Conservation (phyloP, 2,797 vertebrate species). For the Rhinoraja longicauda region DNA sequence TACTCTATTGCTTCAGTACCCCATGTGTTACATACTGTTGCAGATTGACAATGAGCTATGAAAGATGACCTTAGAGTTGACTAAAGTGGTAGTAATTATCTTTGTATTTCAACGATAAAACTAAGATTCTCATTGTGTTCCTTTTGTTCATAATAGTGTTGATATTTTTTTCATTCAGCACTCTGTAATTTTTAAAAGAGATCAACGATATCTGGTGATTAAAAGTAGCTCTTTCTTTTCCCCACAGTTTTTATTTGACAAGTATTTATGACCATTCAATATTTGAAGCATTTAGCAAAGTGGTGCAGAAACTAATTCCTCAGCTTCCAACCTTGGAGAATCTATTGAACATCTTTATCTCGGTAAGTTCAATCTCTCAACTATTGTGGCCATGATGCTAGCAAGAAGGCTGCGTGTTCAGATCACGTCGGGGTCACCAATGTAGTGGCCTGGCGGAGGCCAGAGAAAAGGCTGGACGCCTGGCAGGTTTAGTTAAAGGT, state of each 20-base stretch:
- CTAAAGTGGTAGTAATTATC: not conserved
- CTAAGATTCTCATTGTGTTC: not conserved
- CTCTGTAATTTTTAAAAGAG: not conserved
- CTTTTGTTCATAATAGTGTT: not conserved
- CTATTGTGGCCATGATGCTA: not conserved
- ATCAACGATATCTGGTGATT: not conserved
- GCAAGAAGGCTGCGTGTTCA: too few species aligned
- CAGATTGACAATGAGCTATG: not conserved
- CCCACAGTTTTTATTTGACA: constrained; percentile 83
- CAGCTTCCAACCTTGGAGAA: constrained; percentile 91
- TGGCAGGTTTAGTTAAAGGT: too few species aligned
- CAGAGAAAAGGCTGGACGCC: too few species aligned
- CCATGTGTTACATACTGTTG: not conserved
- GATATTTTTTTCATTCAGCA: not conserved
- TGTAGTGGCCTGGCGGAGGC: too few species aligned
- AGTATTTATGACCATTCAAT: constrained; percentile 85
- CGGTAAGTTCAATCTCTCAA: constrained; percentile 63
- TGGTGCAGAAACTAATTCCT: constrained; percentile 89
- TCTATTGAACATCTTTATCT: constrained; percentile 94
- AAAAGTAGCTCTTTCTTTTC: constrained; percentile 23
- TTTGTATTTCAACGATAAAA: not conserved
- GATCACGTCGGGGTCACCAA: too few species aligned
- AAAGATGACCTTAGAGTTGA: not conserved
- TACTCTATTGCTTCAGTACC: not conserved
- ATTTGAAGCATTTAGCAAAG: constrained; percentile 90